A percentile compares a stretch with the other conserved stretches of the same genome.
phyloP scores from a whole-genome alignment of 2,888 invertebrate species.

The Steinernema carpocapsae region DNA sequence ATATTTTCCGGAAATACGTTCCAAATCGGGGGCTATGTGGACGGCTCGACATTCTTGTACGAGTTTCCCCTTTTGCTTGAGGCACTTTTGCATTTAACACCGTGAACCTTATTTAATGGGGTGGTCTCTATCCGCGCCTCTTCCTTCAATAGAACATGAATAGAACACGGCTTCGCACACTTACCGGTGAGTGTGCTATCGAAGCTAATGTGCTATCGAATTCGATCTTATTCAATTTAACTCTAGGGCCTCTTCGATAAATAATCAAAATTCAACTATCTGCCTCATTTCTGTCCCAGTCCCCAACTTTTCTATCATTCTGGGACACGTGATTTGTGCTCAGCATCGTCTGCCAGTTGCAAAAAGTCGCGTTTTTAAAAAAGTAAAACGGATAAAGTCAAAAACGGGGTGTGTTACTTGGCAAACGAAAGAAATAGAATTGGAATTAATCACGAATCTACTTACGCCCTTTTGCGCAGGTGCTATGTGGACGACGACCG shows the following conservation, averaged over 20 bases:
- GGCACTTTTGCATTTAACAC: slow-evolving; percentile 27
- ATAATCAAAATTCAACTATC: slow-evolving; percentile 35
- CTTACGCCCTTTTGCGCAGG: slow-evolving; percentile 25
- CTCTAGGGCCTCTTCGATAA: slow-evolving; percentile 35
- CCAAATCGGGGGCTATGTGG: too few species aligned
- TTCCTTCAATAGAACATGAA: slow-evolving; percentile 28
- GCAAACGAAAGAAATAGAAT: slow-evolving; percentile 4
- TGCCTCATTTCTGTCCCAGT: slow-evolving; percentile 6
- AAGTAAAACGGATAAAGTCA: too few species aligned
- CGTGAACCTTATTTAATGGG: slow-evolving; percentile 25
- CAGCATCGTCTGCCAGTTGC: too few species aligned
- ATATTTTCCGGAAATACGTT: too few species aligned
- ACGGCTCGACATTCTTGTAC: too few species aligned
- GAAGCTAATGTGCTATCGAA: too few species aligned
- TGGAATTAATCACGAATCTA: not conserved
- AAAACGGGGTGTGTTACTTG: not conserved
- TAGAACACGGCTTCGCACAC: slow-evolving; percentile 28
- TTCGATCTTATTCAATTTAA: slow-evolving; percentile 33
- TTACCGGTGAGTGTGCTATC: not conserved
- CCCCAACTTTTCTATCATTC: not conserved
- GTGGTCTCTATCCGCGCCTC: slow-evolving; percentile 12
- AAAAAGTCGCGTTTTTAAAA: too few species aligned
- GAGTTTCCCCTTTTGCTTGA: not conserved
- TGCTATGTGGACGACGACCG: not conserved
- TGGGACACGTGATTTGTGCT: too few species aligned